These are phyloP conservation scores for Drosophila quadrilineata DNA, from an alignment of 1,140 invertebrate species.

Conservation along the genomic window DNA sequence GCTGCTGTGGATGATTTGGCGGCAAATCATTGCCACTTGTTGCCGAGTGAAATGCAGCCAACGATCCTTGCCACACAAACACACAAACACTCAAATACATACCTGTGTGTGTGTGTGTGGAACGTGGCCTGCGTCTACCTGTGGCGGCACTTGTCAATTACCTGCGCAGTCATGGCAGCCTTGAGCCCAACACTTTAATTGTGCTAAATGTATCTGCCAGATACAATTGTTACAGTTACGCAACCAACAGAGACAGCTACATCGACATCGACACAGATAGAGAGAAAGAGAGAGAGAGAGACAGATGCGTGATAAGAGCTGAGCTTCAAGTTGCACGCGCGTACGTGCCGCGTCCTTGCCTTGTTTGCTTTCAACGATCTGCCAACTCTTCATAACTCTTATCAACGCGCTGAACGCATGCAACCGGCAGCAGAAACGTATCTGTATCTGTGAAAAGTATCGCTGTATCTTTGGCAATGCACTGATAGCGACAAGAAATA, in stretches of 20 bases:
- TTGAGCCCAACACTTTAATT: slow-evolving; percentile 36
- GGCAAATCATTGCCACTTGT: slow-evolving; percentile 38
- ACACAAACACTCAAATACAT: not conserved
- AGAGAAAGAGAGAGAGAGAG: slow-evolving; percentile 3
- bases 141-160: slow-evolving; percentile 48
- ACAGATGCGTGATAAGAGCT: slow-evolving; percentile 5
- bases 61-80: slow-evolving; percentile 31
- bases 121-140: slow-evolving; percentile 22
- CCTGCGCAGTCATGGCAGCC: slow-evolving; percentile 53
- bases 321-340: not conserved
- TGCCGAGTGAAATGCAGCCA: slow-evolving; percentile 17
- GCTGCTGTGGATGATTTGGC: slow-evolving; percentile 28
- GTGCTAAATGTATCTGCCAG: slow-evolving; percentile 29
- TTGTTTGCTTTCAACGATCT: slow-evolving; percentile 34
- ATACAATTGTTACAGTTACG: slow-evolving; percentile 62
- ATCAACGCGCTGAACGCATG: not conserved
- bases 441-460: slow-evolving; percentile 25
- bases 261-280: not conserved
- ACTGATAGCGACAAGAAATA: too few relatives aligned
- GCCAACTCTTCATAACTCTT: too few relatives aligned
- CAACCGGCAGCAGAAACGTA: slow-evolving; percentile 31
- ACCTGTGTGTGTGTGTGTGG: slow-evolving; percentile 11
- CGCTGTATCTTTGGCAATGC: slow-evolving; percentile 9
- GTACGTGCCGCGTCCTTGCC: slow-evolving; percentile 37
- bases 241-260: not conserved